Conservation (phyloP, 92 coral and sea anemone species). For the Paragorgia papillata region DNA sequence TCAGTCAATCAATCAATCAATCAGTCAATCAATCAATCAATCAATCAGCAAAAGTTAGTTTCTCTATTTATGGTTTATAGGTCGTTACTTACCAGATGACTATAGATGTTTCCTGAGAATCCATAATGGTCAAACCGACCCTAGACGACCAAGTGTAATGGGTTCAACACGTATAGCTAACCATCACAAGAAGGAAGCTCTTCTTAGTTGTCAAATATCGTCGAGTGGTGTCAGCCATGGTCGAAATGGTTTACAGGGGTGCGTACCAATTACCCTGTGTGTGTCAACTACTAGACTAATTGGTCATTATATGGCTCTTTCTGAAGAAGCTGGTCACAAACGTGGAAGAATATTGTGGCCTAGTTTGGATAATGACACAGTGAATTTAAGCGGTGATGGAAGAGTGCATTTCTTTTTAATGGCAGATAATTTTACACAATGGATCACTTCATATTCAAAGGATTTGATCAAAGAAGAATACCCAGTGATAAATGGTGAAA, state of each 20-base stretch:
- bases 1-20: too few species aligned
- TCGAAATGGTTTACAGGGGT: slow-evolving; percentile 75
- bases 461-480: slow-evolving; percentile 67
- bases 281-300: slow-evolving; percentile 79
- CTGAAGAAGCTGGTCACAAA: slow-evolving; percentile 82
- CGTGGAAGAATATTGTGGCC: slow-evolving; percentile 95
- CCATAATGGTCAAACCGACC: slow-evolving; percentile 84
- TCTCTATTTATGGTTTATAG: slow-evolving; percentile 33
- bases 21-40: too few species aligned
- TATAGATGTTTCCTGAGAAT: slow-evolving; percentile 86
- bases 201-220: slow-evolving; percentile 68
- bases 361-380: slow-evolving; percentile 64
- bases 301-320: slow-evolving; percentile 95
- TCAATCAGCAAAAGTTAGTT: too few species aligned
- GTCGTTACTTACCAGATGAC: slow-evolving; percentile 78
- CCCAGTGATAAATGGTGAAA: slow-evolving; percentile 79
- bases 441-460: slow-evolving; percentile 82
- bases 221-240: slow-evolving; percentile 69
- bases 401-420: slow-evolving; percentile 83
- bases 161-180: slow-evolving; percentile 91
- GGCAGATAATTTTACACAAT: slow-evolving; percentile 71
- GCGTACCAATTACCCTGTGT: slow-evolving; percentile 85
- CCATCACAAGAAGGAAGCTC: slow-evolving; percentile 93
- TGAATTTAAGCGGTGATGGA: slow-evolving; percentile 37
- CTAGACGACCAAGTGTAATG: slow-evolving; percentile 82